Evolutionary conservation across 2,888 invertebrate species (phyloP).

Genomic region (Andrena haemorrhoa): DNA sequence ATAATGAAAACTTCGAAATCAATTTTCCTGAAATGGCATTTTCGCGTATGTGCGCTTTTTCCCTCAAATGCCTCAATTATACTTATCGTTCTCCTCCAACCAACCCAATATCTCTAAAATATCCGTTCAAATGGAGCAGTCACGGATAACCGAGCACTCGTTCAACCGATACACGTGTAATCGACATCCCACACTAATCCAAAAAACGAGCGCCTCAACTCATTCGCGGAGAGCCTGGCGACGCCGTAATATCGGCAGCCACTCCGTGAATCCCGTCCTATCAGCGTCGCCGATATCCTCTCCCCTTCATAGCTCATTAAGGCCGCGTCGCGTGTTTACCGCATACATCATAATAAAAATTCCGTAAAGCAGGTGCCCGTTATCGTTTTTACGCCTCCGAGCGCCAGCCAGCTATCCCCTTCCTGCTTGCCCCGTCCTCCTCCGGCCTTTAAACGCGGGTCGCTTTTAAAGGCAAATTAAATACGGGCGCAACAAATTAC

Average conservation of each 20-base stretch:
- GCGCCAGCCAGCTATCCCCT: constrained; percentile 45
- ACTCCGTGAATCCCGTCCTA: constrained; percentile 13
- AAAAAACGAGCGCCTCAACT: background rate
- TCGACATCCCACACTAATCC: background rate
- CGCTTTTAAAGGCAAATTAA: constrained; percentile 74
- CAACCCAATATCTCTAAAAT: background rate
- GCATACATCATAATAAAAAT: constrained; percentile 77
- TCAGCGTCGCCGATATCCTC: constrained; percentile 55
- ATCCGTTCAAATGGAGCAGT: too few species aligned
- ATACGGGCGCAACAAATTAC: constrained; percentile 76
- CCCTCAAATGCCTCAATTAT: too few species aligned
- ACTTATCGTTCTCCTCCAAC: background rate
- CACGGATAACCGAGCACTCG: too few species aligned
- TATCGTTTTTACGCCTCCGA: constrained; percentile 74
- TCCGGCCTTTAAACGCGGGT: constrained; percentile 26
- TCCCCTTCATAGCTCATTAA: constrained; percentile 68
- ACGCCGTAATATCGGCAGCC: constrained; percentile 25
- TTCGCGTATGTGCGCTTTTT: too few species aligned
- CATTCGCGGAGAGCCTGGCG: background rate
- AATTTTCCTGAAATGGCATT: too few species aligned
- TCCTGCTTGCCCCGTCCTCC: background rate
- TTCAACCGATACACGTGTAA: too few species aligned
- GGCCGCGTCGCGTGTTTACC: constrained; percentile 50
- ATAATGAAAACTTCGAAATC: too few species aligned
- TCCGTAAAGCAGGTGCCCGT: constrained; percentile 67